Conservation (phyloP, 2,113 vertebrate species). For the Oryzias curvinotus region DNA sequence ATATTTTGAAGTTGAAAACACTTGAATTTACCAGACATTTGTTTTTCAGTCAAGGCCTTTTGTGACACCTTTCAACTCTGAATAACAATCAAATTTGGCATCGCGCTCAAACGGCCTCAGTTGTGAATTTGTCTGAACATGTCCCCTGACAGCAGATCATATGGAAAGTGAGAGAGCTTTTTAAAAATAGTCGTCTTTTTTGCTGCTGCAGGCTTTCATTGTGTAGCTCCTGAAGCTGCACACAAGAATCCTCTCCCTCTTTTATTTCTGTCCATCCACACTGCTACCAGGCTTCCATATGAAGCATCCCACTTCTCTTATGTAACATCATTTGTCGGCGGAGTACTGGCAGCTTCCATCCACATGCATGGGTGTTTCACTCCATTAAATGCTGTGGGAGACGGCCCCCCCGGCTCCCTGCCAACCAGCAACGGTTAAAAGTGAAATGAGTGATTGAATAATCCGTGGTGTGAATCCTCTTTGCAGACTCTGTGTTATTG, state of each 20-base stretch:
- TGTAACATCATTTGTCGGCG: conserved; percentile 57
- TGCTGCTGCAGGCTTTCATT: conserved; percentile 13
- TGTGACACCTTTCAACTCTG: not conserved
- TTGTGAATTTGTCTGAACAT: not conserved
- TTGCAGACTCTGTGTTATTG: conserved; percentile 29
- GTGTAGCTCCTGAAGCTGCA: conserved; percentile 28
- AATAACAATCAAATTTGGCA: conserved; percentile 2
- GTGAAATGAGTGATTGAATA: conserved; percentile 27
- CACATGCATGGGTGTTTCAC: conserved; percentile 43
- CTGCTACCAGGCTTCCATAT: conserved; percentile 48
- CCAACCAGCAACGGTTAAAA: conserved; percentile 14
- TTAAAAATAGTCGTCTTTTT: conserved; percentile 9
- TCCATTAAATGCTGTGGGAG: conserved; percentile 38
- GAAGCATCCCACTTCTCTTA: conserved; percentile 67
- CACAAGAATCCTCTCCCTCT: conserved; percentile 26
- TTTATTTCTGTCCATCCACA: conserved; percentile 52
- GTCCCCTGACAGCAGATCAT: conserved; percentile 2
- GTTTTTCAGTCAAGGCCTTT: not conserved
- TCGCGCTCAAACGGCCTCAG: not conserved
- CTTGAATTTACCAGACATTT: conserved; percentile 47
- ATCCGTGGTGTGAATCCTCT: conserved; percentile 1
- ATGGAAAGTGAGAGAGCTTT: conserved; percentile 10
- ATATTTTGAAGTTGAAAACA: conserved; percentile 39
- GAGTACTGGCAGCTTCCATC: conserved; percentile 55
- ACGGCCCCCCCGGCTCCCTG: conserved; percentile 16